Evolutionary conservation across 53 echinoderm and acorn worm species (phyloP), one percentile per base, ranked within the genome.

Genomic region (Henricia sp.): DNA sequence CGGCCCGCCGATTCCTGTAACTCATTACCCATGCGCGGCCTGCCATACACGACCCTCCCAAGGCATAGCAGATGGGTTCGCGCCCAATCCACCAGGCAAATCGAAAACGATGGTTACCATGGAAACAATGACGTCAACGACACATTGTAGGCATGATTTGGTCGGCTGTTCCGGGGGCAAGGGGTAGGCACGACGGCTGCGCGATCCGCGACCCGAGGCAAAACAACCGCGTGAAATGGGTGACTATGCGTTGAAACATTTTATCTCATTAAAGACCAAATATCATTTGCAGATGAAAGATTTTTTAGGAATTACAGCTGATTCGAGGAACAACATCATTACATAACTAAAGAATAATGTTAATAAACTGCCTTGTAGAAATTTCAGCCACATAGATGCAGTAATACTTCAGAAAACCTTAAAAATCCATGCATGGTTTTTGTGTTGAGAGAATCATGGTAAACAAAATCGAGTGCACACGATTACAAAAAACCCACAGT

Each of bases 51-150:
- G 50, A 50, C 65, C 36, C 62, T 34, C n/a, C n/a, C 27, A 24
- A 41, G 41, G 16, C 48, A 36, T 2, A 58, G 36, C 84, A 84
- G 84, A 84, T 71, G 84, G 70, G 51, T 37, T 57, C 37, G 63
- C 80, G 84, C 54, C 59, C 71, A 84, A 58, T 59, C 84, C 82
- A 82, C 60, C 32, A 88, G 72, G 62, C 58, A 83, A 71, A 88
- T 82, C 69, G 76, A 77, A 77, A 68, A 82, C 77, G 83, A 69
- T 60, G 26, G 89, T 94, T 82, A 74, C 91, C 72, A 83, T 89
- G 89, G 84, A 63, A 67, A 91, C 94, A 84, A 63, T 94, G 91
- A 94, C 94, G 94, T 94, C 94, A 94, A 82, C 68, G 68, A 78
- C 69, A 82, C 88, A 69, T 75, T 75, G 86, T 86, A 30, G 39